phyloP scores from a whole-genome alignment of 2,113 vertebrate species.

The Siniperca knerii region DNA sequence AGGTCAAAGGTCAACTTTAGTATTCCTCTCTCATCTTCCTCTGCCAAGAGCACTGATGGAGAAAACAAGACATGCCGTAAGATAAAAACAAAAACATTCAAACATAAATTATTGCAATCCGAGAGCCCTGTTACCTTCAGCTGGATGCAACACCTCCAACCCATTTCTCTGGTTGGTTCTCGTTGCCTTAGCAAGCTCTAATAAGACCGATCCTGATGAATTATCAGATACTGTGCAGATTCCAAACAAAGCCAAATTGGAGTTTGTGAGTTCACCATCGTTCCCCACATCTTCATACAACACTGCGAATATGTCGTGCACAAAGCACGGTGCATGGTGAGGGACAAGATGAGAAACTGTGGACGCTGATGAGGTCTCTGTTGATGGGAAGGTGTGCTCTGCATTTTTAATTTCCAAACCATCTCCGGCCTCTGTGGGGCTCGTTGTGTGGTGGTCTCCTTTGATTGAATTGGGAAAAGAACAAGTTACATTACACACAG shows the following conservation, averaged over 20 bases:
- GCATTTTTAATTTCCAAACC: neutral
- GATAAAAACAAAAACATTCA: neutral
- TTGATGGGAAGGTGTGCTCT: neutral
- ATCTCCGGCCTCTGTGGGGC: neutral
- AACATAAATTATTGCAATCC: neutral
- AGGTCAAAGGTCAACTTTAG: slow-evolving; percentile 72
- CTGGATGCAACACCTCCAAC: slow-evolving; percentile 57
- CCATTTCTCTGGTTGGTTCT: slow-evolving; percentile 25
- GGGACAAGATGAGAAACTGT: neutral
- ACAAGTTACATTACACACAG: neutral
- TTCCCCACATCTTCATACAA: slow-evolving; percentile 54
- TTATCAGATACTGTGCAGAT: slow-evolving; percentile 56
- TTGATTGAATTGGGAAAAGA: neutral
- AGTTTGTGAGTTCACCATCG: slow-evolving; percentile 33
- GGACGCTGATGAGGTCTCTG: neutral
- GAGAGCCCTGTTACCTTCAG: slow-evolving; percentile 59
- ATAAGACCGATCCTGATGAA: slow-evolving; percentile 13
- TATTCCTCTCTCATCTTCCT: slow-evolving; percentile 47
- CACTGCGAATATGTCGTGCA: slow-evolving; percentile 58
- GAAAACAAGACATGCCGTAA: neutral
- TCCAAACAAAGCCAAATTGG: slow-evolving; percentile 69
- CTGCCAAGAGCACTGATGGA: slow-evolving; percentile 64
- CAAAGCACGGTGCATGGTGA: slow-evolving; percentile 39
- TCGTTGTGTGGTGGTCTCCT: neutral
- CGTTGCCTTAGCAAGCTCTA: slow-evolving; percentile 28